These are phyloP conservation scores for Sitta europaea DNA, from an alignment of 2,113 vertebrate species.

Conservation along the genomic window DNA sequence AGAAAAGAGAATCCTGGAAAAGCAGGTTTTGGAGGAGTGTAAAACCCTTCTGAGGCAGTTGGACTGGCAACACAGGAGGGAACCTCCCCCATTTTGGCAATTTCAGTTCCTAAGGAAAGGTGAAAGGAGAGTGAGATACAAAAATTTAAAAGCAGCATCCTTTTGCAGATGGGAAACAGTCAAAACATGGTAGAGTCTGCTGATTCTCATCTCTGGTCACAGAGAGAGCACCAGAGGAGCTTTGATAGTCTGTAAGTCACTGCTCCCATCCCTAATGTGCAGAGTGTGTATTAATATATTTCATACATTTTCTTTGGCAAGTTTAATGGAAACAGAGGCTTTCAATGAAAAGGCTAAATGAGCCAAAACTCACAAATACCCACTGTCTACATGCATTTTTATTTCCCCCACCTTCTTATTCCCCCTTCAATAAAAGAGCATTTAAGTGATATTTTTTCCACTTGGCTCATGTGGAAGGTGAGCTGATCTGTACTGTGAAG, in stretches of 20 bases:
- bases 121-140: not conserved
- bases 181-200: rapidly evolving
- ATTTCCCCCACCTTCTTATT: not conserved
- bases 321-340: constrained; percentile 62
- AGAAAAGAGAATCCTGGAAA: not conserved
- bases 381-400: not conserved
- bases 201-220: not conserved
- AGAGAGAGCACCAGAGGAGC: not conserved
- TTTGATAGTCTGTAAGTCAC: not conserved
- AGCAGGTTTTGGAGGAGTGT: not conserved
- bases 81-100: not conserved
- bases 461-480: constrained; percentile 36
- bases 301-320: constrained; percentile 61
- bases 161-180: not conserved
- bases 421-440: not conserved
- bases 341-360: constrained; percentile 28
- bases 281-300: constrained; percentile 3
- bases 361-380: constrained; percentile 59
- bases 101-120: not conserved
- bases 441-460: not conserved
- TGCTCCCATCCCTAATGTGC: not conserved
- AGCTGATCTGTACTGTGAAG: not conserved
- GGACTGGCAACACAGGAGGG: not conserved
- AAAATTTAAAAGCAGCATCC: not conserved
- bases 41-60: not conserved